Conservation (phyloP, 2,113 vertebrate species). For the Microcebus tavaratra region DNA sequence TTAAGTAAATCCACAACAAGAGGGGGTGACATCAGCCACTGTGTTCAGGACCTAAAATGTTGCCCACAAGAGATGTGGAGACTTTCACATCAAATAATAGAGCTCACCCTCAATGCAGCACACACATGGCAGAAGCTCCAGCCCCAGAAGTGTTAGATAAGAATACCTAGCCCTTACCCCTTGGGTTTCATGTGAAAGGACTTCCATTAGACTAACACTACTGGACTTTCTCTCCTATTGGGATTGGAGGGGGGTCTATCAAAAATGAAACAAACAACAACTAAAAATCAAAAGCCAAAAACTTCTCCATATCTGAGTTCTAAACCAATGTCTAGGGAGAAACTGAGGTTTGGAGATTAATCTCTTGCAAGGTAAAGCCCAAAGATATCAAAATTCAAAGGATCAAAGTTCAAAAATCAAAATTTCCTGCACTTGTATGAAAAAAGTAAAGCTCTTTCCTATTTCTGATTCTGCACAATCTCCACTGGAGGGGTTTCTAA, state of each 20-base stretch:
- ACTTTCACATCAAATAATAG: background rate
- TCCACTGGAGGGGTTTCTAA: background rate
- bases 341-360: slow-evolving; percentile 6
- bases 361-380: background rate
- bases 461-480: background rate
- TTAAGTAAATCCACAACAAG: background rate
- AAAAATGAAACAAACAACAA: background rate
- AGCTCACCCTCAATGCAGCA: background rate
- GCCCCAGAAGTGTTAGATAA: background rate
- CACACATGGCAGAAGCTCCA: background rate
- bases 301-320: background rate
- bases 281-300: background rate
- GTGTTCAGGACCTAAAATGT: background rate
- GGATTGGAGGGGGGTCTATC: too few species aligned
- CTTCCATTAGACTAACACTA: background rate
- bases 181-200: background rate
- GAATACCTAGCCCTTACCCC: background rate
- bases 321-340: background rate
- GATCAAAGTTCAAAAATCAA: background rate
- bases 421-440: background rate
- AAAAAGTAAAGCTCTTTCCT: background rate
- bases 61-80: background rate
- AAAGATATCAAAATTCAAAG: background rate
- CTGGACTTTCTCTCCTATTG: background rate
- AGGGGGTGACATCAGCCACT: background rate